Base-by-base conservation (phyloP, 2,797 vertebrate species). In the Merluccius polli region DNA sequence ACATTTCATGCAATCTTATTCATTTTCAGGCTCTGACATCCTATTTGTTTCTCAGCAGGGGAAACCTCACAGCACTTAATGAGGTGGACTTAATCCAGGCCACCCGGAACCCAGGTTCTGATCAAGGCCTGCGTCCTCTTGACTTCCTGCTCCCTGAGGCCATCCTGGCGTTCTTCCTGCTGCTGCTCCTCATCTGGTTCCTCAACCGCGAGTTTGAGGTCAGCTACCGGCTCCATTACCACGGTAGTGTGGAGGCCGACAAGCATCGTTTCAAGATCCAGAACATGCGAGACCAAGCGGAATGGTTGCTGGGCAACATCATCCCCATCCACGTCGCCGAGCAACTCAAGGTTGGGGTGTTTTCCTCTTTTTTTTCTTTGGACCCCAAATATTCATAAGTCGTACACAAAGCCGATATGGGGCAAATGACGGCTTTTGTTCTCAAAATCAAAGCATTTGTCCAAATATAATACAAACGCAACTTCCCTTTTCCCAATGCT, bases 211-310 rank as follows among this genome's bases (percentile, higher is more conserved):
- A 99, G 90, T 97, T 99, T 0, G 97, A 99, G 87, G 96, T 99
- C 91, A 97, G 97, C 80, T 98, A 99, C 90, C 96, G 98, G 1
- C 95, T 99, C 11, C 97, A 99, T 93, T 99, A 99, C 92, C 97
- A 99, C 0, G 98, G 98, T 11, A 96, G 97, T 0, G 96, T 98
- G 75, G 98, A 99, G 83, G 98, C 98, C 0, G 97, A 98, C 85
- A 96, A 96, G 68, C 98, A 99, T 86, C 98, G 97, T 84, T 94
- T 90, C 85, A 99, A 98, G 86, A 99, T 99, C 89, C 97, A 98
- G 93, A 98, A 89, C 85, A 96, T 98, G 98, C 89, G 96, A 75
- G 95, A 99, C 90, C 98, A 99, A 87, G 98, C 98, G 0, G 96
- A 98, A 93, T 98, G 96, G 97, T 89, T 99, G 80, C 94, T 99